Conservation (phyloP, 23 tunicate genomes). For the Botrylloides violaceus region DNA sequence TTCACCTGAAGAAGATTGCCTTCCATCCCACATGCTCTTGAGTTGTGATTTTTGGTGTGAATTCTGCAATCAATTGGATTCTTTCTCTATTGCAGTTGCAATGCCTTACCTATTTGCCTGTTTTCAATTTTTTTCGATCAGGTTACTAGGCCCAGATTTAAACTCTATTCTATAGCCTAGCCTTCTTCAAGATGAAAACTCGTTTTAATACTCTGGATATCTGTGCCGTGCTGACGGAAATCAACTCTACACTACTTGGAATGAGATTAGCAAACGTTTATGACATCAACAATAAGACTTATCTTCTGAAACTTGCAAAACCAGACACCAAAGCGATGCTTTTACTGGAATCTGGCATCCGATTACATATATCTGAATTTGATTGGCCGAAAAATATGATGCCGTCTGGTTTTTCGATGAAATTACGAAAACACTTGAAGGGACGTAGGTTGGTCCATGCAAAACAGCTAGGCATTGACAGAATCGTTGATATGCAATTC, state of each 20-base stretch:
- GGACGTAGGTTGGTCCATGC: constrained; percentile 75
- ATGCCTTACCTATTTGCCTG: no score
- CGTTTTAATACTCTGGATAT: constrained; percentile 78
- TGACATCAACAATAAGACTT: constrained; percentile 87
- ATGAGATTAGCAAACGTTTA: constrained; percentile 83
- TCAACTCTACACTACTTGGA: constrained; percentile 59
- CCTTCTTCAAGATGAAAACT: constrained; percentile 49
- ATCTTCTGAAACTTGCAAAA: constrained; percentile 74
- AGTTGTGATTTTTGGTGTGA: no score
- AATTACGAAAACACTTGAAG: constrained; percentile 71
- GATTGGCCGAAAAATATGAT: constrained; percentile 97
- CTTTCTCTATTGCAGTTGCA: no score
- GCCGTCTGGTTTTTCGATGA: constrained; percentile 90
- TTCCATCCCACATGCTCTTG: no score
- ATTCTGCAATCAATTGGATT: no score
- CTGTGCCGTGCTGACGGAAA: constrained; percentile 73
- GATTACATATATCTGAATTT: constrained; percentile 86
- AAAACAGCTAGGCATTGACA: constrained; percentile 80
- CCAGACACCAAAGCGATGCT: constrained; percentile 63
- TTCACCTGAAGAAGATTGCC: no score
- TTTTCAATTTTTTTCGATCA: no score
- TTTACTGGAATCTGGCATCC: constrained; percentile 81
- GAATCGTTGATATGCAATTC: constrained; percentile 91
- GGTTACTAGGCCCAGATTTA: no score
- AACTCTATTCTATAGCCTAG: no score